These are phyloP conservation scores for Aethina tumida DNA, from an alignment of 1,140 invertebrate species.

Conservation along the genomic window DNA sequence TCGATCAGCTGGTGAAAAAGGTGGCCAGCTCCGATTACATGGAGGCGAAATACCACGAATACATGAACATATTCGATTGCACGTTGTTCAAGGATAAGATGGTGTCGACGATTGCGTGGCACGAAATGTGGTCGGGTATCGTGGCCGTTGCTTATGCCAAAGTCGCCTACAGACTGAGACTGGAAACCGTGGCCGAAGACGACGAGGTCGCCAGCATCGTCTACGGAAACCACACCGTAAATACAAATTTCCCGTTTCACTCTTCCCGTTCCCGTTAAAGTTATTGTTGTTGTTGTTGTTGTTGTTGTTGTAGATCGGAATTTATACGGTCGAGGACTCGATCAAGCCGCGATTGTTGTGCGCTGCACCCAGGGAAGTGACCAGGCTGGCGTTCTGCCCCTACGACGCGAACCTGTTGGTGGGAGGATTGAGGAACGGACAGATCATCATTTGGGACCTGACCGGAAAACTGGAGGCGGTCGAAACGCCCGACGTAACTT, in stretches of 20 bases:
- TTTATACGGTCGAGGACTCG: conserved; percentile 63
- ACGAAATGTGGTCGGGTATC: conserved; percentile 55
- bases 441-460: conserved; percentile 64
- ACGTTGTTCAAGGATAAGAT: conserved; percentile 48
- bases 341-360: conserved; percentile 59
- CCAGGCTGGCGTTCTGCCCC: conserved; percentile 53
- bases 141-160: conserved; percentile 53
- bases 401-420: conserved; percentile 55
- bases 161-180: conserved; percentile 24
- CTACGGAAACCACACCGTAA: neutral
- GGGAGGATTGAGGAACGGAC: conserved; percentile 62
- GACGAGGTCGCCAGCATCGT: conserved; percentile 14
- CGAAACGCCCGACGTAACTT: conserved; percentile 50
- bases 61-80: conserved; percentile 50
- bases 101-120: conserved; percentile 56
- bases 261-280: neutral
- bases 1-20: conserved; percentile 26
- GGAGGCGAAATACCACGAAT: conserved; percentile 41
- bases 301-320: conserved; percentile 43
- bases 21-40: neutral
- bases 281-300: conserved; percentile 30
- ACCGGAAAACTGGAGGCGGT: conserved; percentile 52
- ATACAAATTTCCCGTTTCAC: neutral
- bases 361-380: conserved; percentile 53
- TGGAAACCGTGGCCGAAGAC: conserved; percentile 10